phyloP scores from a whole-genome alignment of 2,113 vertebrate species.

The Corapipo altera region DNA sequence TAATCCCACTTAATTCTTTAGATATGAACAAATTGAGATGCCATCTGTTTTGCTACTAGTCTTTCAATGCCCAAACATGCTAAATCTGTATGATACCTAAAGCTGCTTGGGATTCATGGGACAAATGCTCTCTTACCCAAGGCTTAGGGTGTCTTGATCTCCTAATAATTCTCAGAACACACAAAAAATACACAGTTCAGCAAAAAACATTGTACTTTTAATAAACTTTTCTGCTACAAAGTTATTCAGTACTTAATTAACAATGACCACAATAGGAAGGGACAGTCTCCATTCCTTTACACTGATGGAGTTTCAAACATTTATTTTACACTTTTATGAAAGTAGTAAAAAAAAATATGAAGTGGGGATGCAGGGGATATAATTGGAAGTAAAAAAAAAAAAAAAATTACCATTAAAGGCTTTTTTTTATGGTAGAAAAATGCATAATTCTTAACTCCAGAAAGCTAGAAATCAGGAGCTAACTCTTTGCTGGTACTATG shows the following conservation, averaged over 20 bases:
- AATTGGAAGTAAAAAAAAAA: background rate
- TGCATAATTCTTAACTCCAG: background rate
- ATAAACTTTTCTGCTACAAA: background rate
- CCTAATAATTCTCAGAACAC: background rate
- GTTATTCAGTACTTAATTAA: background rate
- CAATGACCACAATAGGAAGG: background rate
- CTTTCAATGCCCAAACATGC: background rate
- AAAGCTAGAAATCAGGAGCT: background rate
- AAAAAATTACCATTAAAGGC: background rate
- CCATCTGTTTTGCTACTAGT: background rate
- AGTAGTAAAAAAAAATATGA: background rate
- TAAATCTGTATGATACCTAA: background rate
- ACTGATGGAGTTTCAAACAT: background rate
- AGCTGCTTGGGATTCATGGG: background rate
- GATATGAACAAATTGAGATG: background rate
- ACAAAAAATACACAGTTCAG: background rate
- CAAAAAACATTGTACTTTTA: background rate
- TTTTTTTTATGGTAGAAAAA: background rate
- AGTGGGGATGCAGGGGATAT: fast-evolving
- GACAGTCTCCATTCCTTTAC: background rate
- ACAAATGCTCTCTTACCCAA: background rate
- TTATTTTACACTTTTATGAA: background rate
- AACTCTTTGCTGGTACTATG: background rate
- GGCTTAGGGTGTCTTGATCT: background rate
- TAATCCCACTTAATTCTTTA: background rate